These are phyloP conservation scores for Thalassaphorura encarpata DNA, from an alignment of 1,140 invertebrate genomes.

Conservation along the genomic window DNA sequence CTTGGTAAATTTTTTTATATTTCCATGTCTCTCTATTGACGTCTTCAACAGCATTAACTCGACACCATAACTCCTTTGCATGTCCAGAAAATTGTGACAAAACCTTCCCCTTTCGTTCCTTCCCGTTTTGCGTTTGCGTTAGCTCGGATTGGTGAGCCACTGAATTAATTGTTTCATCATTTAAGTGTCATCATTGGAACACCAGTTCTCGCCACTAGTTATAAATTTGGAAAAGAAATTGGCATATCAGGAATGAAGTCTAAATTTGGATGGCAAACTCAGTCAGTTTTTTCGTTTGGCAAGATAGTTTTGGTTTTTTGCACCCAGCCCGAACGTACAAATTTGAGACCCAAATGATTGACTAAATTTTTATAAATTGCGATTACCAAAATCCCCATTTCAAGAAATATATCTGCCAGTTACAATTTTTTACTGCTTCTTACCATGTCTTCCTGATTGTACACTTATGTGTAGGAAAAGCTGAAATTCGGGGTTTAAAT, in stretches of 20 bases:
- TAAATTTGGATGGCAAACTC: neutral
- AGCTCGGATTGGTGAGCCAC: slow-evolving; percentile 13
- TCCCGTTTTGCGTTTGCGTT: slow-evolving; percentile 29
- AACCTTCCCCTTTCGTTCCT: neutral
- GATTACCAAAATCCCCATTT: neutral
- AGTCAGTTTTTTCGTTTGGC: neutral
- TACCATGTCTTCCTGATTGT: neutral
- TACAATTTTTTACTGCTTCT: neutral
- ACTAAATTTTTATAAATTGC: neutral
- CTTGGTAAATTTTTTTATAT: slow-evolving; percentile 2
- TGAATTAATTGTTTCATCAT: neutral
- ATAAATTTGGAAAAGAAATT: neutral
- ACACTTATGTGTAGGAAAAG: too few species aligned
- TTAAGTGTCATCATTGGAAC: neutral
- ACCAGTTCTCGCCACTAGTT: neutral
- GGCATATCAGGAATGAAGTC: neutral
- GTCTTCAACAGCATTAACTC: neutral
- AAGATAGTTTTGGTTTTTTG: neutral
- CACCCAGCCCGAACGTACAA: neutral
- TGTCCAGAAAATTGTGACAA: neutral
- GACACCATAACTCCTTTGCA: neutral
- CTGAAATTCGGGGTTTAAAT: neutral
- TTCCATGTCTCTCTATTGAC: neutral
- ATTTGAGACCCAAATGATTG: neutral
- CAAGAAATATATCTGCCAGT: neutral